Conservation (phyloP, 2,888 invertebrate genomes). For the Clepsis dumicolana region DNA sequence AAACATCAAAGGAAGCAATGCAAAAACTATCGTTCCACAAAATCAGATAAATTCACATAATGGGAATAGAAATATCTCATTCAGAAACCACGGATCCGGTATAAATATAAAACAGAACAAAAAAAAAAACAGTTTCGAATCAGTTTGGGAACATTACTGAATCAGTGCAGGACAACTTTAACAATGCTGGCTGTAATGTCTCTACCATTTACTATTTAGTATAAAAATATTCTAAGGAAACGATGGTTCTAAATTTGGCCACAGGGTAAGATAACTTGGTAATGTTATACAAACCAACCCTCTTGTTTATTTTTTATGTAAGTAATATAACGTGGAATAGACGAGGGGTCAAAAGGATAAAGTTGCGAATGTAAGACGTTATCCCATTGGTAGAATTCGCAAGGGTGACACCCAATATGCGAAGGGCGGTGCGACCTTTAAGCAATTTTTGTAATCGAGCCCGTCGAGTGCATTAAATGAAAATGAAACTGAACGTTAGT, state of each 20-base stretch:
- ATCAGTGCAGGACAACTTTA: slow-evolving; percentile 21
- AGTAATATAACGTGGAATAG: slow-evolving; percentile 51
- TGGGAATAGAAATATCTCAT: slow-evolving; percentile 38
- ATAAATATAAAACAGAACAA: slow-evolving; percentile 31
- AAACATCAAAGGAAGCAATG: not conserved
- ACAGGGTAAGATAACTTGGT: slow-evolving; percentile 19
- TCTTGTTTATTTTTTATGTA: slow-evolving; percentile 70
- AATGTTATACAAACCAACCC: slow-evolving; percentile 53
- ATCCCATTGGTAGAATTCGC: slow-evolving; percentile 65
- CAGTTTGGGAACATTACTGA: slow-evolving; percentile 33
- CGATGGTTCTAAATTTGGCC: not conserved
- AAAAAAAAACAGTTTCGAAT: slow-evolving; percentile 20
- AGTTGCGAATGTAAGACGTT: slow-evolving; percentile 66
- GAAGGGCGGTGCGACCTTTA: slow-evolving; percentile 60
- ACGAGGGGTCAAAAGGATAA: slow-evolving; percentile 63
- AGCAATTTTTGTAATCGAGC: slow-evolving; percentile 36
- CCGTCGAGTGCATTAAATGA: slow-evolving; percentile 21
- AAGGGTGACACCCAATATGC: slow-evolving; percentile 67
- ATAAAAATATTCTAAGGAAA: not conserved
- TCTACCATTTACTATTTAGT: not conserved
- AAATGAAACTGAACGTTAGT: slow-evolving; percentile 4
- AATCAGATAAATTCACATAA: slow-evolving; percentile 23
- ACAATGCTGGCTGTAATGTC: not conserved
- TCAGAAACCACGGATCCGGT: slow-evolving; percentile 39
- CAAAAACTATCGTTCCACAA: slow-evolving; percentile 1